A percentile compares a stretch with the other conserved stretches of the same genome.
phyloP scores from a whole-genome alignment of 2,797 vertebrate species.

The Dendrocincla tyrannina region DNA sequence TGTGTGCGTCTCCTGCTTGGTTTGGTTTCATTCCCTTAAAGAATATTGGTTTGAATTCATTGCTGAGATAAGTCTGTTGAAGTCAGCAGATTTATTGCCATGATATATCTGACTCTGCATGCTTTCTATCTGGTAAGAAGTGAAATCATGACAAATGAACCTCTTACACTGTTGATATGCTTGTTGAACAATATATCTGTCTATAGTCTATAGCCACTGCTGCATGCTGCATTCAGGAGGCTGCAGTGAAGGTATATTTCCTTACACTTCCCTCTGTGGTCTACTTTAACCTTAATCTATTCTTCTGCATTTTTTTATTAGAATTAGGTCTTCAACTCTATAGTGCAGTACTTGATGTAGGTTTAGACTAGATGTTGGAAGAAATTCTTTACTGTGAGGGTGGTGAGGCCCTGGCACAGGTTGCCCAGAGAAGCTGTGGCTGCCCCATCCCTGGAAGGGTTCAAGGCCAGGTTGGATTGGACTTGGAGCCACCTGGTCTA shows the following conservation, averaged over 20 bases:
- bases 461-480: background rate
- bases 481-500: background rate
- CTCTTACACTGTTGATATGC: background rate
- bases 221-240: conserved; percentile 35
- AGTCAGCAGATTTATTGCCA: background rate
- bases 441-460: background rate
- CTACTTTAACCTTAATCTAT: background rate
- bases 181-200: background rate
- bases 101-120: conserved; percentile 9
- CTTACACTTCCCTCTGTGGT: background rate
- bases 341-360: background rate
- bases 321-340: conserved; percentile 13
- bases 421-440: background rate
- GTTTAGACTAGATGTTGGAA: background rate
- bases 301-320: background rate
- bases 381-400: background rate
- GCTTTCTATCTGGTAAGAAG: conserved; percentile 16
- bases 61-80: background rate
- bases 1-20: background rate
- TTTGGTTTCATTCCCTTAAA: conserved; percentile 8
- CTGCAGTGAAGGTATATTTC: background rate
- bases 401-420: background rate
- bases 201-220: conserved; percentile 4
- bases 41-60: background rate
- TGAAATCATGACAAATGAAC: background rate